A percentile compares a stretch with the other conserved stretches of the same genome.
Evolutionary conservation across 1,140 invertebrate species (phyloP).

Genomic region (Nomia melanderi): DNA sequence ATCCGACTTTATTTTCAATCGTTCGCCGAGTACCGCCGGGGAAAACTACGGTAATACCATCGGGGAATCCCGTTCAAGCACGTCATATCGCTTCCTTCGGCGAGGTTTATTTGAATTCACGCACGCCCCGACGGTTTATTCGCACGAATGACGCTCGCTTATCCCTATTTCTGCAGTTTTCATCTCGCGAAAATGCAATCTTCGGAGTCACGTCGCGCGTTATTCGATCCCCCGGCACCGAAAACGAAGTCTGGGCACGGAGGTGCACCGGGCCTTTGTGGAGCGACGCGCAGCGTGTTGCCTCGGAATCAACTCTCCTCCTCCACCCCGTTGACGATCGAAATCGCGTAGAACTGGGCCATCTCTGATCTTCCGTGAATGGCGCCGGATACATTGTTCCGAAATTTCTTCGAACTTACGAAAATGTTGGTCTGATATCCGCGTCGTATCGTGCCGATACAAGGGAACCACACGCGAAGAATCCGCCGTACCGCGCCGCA

Average conservation of each 20-base stretch:
- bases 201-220: slow-evolving; percentile 50
- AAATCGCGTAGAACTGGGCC: slow-evolving; percentile 34
- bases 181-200: slow-evolving; percentile 54
- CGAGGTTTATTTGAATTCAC: slow-evolving; percentile 49
- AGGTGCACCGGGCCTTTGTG: slow-evolving; percentile 43
- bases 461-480: neutral
- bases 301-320: slow-evolving; percentile 6
- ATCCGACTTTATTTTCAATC: slow-evolving; percentile 30
- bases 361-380: slow-evolving; percentile 32
- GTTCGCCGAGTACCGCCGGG: neutral
- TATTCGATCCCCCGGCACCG: slow-evolving; percentile 36
- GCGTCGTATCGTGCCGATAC: neutral
- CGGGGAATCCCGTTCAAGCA: slow-evolving; percentile 26
- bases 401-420: slow-evolving; percentile 35
- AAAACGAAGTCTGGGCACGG: slow-evolving; percentile 47
- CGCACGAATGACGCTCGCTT: slow-evolving; percentile 50
- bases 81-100: slow-evolving; percentile 45
- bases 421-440: slow-evolving; percentile 19
- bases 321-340: slow-evolving; percentile 28
- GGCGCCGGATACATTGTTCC: slow-evolving; percentile 25
- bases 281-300: slow-evolving; percentile 25
- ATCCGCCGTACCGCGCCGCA: neutral
- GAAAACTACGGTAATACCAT: slow-evolving; percentile 43
- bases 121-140: slow-evolving; percentile 48
- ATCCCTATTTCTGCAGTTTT: slow-evolving; percentile 49